phyloP scores from a whole-genome alignment of 2,888 invertebrate species.

The Amblyjoppa fuscipennis region DNA sequence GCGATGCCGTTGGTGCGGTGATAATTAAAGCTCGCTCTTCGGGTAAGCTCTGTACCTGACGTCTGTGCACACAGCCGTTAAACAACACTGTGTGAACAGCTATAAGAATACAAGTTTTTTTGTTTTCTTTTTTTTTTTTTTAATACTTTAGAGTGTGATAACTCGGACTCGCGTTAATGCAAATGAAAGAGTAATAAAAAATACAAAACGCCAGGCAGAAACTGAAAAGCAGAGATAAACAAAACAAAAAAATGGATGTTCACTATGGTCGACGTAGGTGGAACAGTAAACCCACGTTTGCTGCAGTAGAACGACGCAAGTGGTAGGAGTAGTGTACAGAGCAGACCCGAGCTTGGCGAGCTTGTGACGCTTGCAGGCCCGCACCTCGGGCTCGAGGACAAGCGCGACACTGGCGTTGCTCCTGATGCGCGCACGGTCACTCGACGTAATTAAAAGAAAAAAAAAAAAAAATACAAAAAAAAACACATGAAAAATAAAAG shows the following conservation, averaged over 20 bases:
- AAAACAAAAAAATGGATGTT: constrained; percentile 27
- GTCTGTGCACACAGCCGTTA: constrained; percentile 61
- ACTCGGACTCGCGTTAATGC: constrained; percentile 26
- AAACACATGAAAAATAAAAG: constrained; percentile 22
- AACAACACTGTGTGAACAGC: constrained; percentile 35
- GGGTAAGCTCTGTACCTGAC: constrained; percentile 84
- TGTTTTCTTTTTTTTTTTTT: not conserved
- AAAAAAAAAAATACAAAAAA: constrained; percentile 4
- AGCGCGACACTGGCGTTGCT: constrained; percentile 79
- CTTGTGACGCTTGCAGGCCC: constrained; percentile 78
- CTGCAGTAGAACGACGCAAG: constrained; percentile 30
- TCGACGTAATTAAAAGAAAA: constrained; percentile 64
- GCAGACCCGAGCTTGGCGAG: constrained; percentile 82
- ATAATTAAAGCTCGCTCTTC: constrained; percentile 78
- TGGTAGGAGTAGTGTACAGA: constrained; percentile 79
- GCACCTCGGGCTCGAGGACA: constrained; percentile 85
- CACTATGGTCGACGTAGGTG: constrained; percentile 48
- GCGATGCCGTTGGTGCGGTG: constrained; percentile 82
- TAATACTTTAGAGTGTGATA: constrained; percentile 26
- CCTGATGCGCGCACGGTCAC: constrained; percentile 78
- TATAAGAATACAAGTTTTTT: constrained; percentile 33
- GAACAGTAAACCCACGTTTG: constrained; percentile 60
- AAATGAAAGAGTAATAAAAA: constrained; percentile 45
- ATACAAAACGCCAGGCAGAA: constrained; percentile 40
- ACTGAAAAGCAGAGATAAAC: constrained; percentile 36